Evolutionary conservation across 2,888 invertebrate genomes (phyloP), one percentile per base, ranked within the genome.

Genomic region (Eretmocerus hayati): DNA sequence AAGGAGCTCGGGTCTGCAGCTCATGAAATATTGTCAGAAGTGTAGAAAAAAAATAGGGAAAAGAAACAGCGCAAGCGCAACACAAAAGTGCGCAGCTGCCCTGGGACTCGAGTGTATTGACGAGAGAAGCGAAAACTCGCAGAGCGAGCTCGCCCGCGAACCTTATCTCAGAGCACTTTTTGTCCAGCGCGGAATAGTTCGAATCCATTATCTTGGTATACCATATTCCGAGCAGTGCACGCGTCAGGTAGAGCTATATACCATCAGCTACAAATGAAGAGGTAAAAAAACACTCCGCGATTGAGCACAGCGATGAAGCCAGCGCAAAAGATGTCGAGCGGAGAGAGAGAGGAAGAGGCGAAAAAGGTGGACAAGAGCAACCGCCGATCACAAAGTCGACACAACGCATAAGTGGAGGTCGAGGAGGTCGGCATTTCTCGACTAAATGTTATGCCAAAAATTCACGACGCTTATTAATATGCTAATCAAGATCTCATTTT

Each of bases 391-490:
- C n/a, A n/a, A n/a, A n/a, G 42, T 38, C 40, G n/a, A n/a, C n/a
- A n/a, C n/a, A n/a, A 26, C 6, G 26, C 26, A 11, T 6, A 6
- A 6, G 26, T 11, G 26, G 8, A 26, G 26, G 11, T 26, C 26
- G 26, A 26, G 26, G 26, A 26, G 11, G 26, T 11, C 8, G 46
- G 48, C 42, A 53, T 54, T 48, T 56, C 55, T 52, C 42, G 54
- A 42, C 52, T 56, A 58, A 58, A 62, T 62, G 64, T 63, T 60
- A 62, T 61, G 61, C 59, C 50, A 57, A 51, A 65, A 65, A 63
- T 64, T 60, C 62, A 58, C 62, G 60, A 50, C 59, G 62, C 65
- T 66, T 65, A 67, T 69, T 68, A 67, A 69, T 67, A 69, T 69
- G 69, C 68, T 67, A 69, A 69, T 68, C 64, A 63, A 61, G 48